Evolutionary conservation across 2,888 invertebrate genomes (phyloP), one percentile per base, ranked within the genome.

Genomic region (Spodoptera littoralis): DNA sequence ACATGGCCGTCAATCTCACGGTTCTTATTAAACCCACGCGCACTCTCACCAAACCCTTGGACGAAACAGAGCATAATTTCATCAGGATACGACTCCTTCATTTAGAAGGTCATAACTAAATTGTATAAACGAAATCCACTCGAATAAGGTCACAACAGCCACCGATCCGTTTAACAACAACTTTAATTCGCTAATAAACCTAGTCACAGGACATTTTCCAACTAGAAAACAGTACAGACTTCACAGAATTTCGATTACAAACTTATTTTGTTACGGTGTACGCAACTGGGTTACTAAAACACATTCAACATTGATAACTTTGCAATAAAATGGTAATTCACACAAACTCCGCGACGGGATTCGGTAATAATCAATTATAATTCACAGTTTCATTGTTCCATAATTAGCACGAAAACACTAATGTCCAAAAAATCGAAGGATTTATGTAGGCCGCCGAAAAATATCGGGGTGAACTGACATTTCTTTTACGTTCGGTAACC

Each of bases 51-150:
- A 85, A 96, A 96, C 73, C 96, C 96, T 92, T 96, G 96, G 82
- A 96, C 96, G 83, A 96, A 96, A 93, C 96, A 96, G 90, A 96
- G 94, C 96, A 96, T 96, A 91, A 95, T 96, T 88, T 94, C 92
- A 81, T 94, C 92, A 77, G 93, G 84, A 86, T 93, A 93, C 56
- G 91, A 88, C 73, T 93, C 92, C 91, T 93, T 94, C 94, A 94
- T 94, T 89, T 93, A 94, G 88, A 91, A 88, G 91, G 88, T 86
- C 92, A 93, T 92, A 76, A 70, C 79, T 79, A 65, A 59, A 53
- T 73, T 71, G 69, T 64, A 78, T 66, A 65, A 78, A 75, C 68
- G 62, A 68, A 77, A 70, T 67, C 57, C 67, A 66, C 64, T 71
- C 61, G 70, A 80, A 63, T 76, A 80, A 80, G 79, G 83, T 79